Evolutionary conservation across 37 sponge, comb jelly and placozoan species (phyloP).

Genomic region (Spongilla lacustris): DNA sequence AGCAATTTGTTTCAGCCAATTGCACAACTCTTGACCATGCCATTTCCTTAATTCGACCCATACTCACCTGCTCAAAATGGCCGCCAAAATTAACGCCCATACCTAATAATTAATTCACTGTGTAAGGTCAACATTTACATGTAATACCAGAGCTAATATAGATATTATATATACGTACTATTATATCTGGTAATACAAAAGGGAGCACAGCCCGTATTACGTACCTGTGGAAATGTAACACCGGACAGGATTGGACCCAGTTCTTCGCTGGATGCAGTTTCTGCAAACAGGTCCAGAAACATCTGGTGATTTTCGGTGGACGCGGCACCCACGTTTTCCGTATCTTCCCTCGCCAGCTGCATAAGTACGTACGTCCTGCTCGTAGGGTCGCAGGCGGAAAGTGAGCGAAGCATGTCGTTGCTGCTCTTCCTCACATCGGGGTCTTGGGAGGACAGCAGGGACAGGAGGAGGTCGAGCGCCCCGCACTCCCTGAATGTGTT

Average conservation of each 20-base stretch:
- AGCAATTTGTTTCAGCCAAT: too few species aligned
- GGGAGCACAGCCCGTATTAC: too few species aligned
- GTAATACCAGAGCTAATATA: too few species aligned
- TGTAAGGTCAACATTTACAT: too few species aligned
- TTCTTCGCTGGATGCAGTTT: conserved; percentile 61
- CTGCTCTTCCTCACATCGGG: conserved; percentile 27
- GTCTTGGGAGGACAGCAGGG: conserved; percentile 42
- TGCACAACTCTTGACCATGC: too few species aligned
- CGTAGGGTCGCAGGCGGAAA: conserved; percentile 43
- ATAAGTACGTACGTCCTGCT: conserved; percentile 65
- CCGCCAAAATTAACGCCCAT: too few species aligned
- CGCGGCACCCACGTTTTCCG: background rate
- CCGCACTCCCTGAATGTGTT: conserved; percentile 58
- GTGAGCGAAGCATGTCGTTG: conserved; percentile 57
- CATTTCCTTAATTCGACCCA: too few species aligned
- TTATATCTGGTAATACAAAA: too few species aligned
- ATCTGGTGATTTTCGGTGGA: conserved; percentile 40
- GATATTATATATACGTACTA: too few species aligned
- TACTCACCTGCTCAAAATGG: too few species aligned
- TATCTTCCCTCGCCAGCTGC: conserved; percentile 43
- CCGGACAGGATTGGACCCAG: conserved; percentile 14
- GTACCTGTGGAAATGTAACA: conserved; percentile 52
- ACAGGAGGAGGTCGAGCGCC: conserved; percentile 58
- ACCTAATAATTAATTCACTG: too few species aligned
- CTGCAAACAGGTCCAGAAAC: conserved; percentile 68